A percentile compares a stretch with the other conserved stretches of the same genome.
phyloP scores from a whole-genome alignment of 1,140 invertebrate species.

The Bombus sibiricus region DNA sequence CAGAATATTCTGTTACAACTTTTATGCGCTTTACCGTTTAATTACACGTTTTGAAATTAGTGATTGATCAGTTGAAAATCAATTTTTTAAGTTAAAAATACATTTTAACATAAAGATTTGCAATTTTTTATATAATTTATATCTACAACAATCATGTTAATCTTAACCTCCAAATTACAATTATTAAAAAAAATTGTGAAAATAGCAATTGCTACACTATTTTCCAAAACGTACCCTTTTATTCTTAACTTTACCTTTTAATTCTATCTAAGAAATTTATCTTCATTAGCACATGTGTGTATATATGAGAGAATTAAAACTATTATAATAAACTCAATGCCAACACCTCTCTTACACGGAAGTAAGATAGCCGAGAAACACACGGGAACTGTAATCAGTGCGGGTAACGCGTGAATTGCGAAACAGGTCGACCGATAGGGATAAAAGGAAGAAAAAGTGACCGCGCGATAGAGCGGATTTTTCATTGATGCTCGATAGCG shows the following conservation, averaged over 20 bases:
- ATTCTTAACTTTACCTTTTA: background rate
- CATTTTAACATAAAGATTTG: too few species aligned
- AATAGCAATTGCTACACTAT: background rate
- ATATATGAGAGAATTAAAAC: background rate
- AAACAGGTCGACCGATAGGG: conserved; percentile 36
- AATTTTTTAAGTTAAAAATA: too few species aligned
- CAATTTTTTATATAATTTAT: background rate
- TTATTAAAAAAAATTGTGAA: background rate
- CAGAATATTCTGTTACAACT: background rate
- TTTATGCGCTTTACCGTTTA: background rate
- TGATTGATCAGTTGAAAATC: too few species aligned
- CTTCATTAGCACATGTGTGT: background rate
- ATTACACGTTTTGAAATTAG: too few species aligned
- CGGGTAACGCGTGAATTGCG: conserved; percentile 18
- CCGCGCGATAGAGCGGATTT: conserved; percentile 26
- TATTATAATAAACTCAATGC: background rate
- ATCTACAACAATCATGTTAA: background rate
- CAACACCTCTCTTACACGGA: conserved; percentile 37
- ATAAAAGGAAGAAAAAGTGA: background rate
- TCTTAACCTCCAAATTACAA: background rate
- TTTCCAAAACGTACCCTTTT: background rate
- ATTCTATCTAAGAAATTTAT: background rate
- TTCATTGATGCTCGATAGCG: conserved; percentile 27
- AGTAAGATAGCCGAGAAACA: conserved; percentile 4
- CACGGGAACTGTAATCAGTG: background rate